These are phyloP conservation scores for Ennomos fuscantarius DNA, from an alignment of 2,888 invertebrate species.

Conservation along the genomic window DNA sequence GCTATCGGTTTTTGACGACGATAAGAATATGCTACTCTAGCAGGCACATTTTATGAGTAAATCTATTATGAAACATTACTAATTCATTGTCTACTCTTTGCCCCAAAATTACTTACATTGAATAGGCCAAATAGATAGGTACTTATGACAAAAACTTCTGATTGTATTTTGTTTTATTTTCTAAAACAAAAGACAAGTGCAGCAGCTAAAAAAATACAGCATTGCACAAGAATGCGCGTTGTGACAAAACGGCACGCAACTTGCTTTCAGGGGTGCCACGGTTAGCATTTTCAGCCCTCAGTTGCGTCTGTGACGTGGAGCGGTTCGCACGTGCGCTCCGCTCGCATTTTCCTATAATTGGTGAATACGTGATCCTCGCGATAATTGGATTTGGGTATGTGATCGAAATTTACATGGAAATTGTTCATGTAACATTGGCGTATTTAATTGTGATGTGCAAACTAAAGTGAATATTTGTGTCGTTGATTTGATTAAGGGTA, in stretches of 20 bases:
- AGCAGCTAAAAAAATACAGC: slow-evolving; percentile 22
- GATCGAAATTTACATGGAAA: slow-evolving; percentile 39
- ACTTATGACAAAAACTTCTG: no score
- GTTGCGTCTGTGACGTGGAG: slow-evolving; percentile 29
- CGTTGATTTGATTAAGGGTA: slow-evolving; percentile 27
- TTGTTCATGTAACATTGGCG: slow-evolving; percentile 35
- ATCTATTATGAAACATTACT: no score
- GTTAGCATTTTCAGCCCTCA: slow-evolving; percentile 21
- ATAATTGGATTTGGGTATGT: slow-evolving; percentile 37
- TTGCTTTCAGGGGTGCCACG: slow-evolving; percentile 7
- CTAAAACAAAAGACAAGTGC: neutral
- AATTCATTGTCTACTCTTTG: no score
- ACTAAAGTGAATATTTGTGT: slow-evolving; percentile 36
- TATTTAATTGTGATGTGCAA: slow-evolving; percentile 30
- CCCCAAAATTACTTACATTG: no score
- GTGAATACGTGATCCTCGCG: slow-evolving; percentile 31
- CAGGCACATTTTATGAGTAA: no score
- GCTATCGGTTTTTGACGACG: no score
- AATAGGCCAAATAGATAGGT: no score
- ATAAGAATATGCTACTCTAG: no score
- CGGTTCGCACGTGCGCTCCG: slow-evolving; percentile 27
- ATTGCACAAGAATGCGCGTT: slow-evolving; percentile 22
- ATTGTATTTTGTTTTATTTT: no score
- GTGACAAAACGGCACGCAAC: slow-evolving; percentile 27
- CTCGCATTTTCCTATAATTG: slow-evolving; percentile 12